Percentiles rank a stretch among this genome's conserved stretches.
phyloP scores from a whole-genome alignment of 2,797 vertebrate genomes.

The Propithecus deckenii region DNA sequence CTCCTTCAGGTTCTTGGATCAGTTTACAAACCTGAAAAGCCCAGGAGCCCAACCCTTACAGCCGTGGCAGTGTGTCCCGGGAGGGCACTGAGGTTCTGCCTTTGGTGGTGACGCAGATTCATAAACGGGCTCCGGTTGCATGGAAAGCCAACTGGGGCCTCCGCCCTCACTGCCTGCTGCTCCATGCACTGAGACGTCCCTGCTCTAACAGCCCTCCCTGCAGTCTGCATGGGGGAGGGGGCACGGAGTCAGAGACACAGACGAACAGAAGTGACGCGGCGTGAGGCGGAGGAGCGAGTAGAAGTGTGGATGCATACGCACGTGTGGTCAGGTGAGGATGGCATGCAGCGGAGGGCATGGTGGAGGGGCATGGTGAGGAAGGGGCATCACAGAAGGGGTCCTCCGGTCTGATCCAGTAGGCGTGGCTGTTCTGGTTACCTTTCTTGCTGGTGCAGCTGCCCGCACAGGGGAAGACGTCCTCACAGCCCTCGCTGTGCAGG shows the following conservation, averaged over 20 bases:
- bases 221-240: background rate
- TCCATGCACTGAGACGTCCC: background rate
- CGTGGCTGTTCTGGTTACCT: slow-evolving; percentile 91
- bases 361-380: slow-evolving; percentile 81
- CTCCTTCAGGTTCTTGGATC: background rate
- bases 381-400: slow-evolving; percentile 82
- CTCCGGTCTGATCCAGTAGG: slow-evolving; percentile 97
- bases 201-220: background rate
- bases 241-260: slow-evolving; percentile 7
- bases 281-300: slow-evolving; percentile 25
- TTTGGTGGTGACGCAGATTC: background rate
- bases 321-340: slow-evolving; percentile 86
- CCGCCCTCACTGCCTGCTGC: background rate
- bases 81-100: background rate
- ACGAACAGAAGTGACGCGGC: slow-evolving; percentile 18
- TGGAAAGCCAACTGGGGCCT: background rate
- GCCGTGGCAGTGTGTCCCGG: background rate
- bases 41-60: background rate
- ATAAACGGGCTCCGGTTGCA: background rate
- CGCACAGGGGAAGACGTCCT: slow-evolving; percentile 88
- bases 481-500: slow-evolving; percentile 89
- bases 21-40: background rate
- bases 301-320: slow-evolving; percentile 88
- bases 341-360: slow-evolving; percentile 88
- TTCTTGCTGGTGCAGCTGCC: slow-evolving; percentile 90